These are phyloP conservation scores for Vanessa atalanta DNA, from an alignment of 1,140 invertebrate genomes.

Conservation along the genomic window DNA sequence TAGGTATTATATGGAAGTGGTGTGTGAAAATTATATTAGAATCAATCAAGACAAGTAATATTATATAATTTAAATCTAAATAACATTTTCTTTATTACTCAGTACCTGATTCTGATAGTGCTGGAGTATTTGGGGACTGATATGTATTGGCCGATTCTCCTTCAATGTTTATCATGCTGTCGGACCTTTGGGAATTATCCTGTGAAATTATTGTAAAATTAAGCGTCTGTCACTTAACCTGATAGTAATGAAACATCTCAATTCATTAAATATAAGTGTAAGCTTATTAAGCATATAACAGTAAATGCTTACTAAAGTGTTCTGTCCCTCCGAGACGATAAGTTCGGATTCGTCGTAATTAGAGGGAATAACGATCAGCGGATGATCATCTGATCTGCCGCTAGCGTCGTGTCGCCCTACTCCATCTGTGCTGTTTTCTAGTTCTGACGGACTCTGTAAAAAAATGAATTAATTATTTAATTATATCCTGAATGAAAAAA, in stretches of 20 bases:
- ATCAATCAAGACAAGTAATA: neutral
- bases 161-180: constrained; percentile 46
- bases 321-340: constrained; percentile 17
- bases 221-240: neutral
- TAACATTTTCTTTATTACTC: neutral
- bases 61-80: too few species aligned
- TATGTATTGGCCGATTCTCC: constrained; percentile 43
- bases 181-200: constrained; percentile 42
- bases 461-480: constrained; percentile 6
- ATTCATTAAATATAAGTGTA: too few species aligned
- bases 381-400: constrained; percentile 44
- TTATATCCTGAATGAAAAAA: constrained; percentile 12
- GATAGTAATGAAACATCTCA: too few species aligned
- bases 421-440: constrained; percentile 40
- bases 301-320: constrained; percentile 28
- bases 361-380: constrained; percentile 62
- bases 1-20: too few species aligned
- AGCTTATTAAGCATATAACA: neutral
- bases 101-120: constrained; percentile 49
- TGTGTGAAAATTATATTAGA: too few species aligned
- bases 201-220: constrained; percentile 29
- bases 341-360: constrained; percentile 38
- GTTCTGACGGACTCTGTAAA: constrained; percentile 40
- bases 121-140: constrained; percentile 43
- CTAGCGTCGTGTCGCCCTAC: constrained; percentile 38